These are phyloP conservation scores for Scrobipalpa costella DNA, from an alignment of 2,888 invertebrate species.

Conservation along the genomic window DNA sequence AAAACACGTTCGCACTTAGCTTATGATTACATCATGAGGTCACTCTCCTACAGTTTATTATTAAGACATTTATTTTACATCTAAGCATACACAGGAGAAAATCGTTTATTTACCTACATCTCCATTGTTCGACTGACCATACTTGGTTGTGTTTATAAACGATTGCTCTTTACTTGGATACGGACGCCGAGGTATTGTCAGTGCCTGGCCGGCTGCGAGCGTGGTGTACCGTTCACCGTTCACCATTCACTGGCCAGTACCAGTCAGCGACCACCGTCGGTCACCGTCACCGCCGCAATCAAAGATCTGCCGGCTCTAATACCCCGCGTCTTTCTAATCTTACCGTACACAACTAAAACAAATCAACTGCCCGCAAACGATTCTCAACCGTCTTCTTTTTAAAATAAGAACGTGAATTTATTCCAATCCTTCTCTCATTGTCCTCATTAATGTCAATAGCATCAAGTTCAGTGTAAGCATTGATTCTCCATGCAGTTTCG, in stretches of 20 bases:
- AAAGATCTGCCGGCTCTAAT: neutral
- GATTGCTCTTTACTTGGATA: slow-evolving; percentile 57
- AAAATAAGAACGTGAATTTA: slow-evolving; percentile 11
- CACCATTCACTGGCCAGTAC: slow-evolving; percentile 36
- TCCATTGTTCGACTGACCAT: slow-evolving; percentile 46
- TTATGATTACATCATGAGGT: neutral
- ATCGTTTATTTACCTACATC: slow-evolving; percentile 1
- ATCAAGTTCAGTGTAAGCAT: slow-evolving; percentile 43
- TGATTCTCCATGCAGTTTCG: slow-evolving; percentile 27
- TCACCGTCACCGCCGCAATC: neutral
- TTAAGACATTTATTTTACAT: neutral
- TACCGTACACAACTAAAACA: neutral
- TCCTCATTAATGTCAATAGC: slow-evolving; percentile 50
- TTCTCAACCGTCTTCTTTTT: neutral
- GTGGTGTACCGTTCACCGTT: slow-evolving; percentile 33
- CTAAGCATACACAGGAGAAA: neutral
- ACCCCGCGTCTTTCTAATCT: slow-evolving; percentile 7
- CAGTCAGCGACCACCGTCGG: neutral
- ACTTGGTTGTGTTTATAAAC: slow-evolving; percentile 65
- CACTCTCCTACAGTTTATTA: neutral
- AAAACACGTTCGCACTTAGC: neutral
- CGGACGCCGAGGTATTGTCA: slow-evolving; percentile 51
- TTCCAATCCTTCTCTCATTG: slow-evolving; percentile 39
- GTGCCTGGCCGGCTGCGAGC: slow-evolving; percentile 38
- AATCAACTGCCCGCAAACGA: neutral